Percentiles rank a stretch among this genome's conserved stretches.
Conservation (phyloP, 30 jellyfish, hydroid and myxozoan genomes). For the Aurelia aurita complex sp. Pacific region DNA sequence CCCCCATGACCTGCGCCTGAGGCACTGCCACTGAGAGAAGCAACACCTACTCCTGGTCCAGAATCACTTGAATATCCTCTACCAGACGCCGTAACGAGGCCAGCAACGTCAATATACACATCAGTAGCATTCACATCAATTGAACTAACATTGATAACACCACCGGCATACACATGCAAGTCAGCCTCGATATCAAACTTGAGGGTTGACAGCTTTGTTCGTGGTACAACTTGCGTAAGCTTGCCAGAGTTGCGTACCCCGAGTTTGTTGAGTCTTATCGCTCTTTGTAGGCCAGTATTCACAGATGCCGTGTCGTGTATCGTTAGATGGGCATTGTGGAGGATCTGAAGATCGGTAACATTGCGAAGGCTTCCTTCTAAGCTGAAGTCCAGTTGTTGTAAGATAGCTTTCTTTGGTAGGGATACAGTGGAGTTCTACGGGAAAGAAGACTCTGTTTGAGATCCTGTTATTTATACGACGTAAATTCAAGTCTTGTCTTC, state of each 20-base stretch:
- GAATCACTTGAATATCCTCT: slow-evolving; percentile 37
- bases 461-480: no score
- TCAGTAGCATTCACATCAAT: slow-evolving; percentile 48
- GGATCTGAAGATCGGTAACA: slow-evolving; percentile 39
- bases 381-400: slow-evolving; percentile 29
- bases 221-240: slow-evolving; percentile 35
- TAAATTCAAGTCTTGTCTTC: no score
- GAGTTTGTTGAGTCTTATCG: slow-evolving; percentile 7
- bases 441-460: neutral
- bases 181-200: slow-evolving; percentile 10
- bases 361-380: slow-evolving; percentile 47
- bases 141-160: slow-evolving; percentile 30
- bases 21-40: slow-evolving; percentile 32
- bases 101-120: slow-evolving; percentile 41
- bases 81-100: slow-evolving; percentile 37
- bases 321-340: slow-evolving; percentile 45
- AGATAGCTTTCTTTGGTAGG: slow-evolving; percentile 24
- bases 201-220: slow-evolving; percentile 1
- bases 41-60: slow-evolving; percentile 54
- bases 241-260: slow-evolving; percentile 58
- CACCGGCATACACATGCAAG: slow-evolving; percentile 62
- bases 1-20: slow-evolving; percentile 70
- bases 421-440: slow-evolving; percentile 20
- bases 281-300: slow-evolving; percentile 11
- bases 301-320: slow-evolving; percentile 39